Conservation (phyloP, 2,888 invertebrate genomes). For the Eurytoma californica region DNA sequence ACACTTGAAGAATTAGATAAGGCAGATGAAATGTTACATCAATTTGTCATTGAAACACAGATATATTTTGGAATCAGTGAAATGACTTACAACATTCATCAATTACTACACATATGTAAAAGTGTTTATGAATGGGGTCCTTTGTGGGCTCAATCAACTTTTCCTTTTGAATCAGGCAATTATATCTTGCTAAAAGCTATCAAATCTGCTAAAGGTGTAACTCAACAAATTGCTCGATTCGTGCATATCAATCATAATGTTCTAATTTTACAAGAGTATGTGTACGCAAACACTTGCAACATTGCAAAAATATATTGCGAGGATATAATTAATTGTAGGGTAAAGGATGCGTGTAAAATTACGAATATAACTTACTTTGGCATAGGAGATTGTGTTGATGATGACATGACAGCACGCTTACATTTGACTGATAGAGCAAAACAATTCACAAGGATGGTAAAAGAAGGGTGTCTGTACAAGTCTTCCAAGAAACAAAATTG, state of each 20-base stretch:
- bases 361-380: conserved; percentile 1
- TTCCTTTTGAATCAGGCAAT: conserved; percentile 15
- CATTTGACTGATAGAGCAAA: background rate
- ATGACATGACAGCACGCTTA: background rate
- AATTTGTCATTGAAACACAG: background rate
- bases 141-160: background rate
- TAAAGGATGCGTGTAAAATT: background rate
- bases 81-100: conserved; percentile 1
- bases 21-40: background rate
- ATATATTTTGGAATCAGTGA: background rate
- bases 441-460: background rate
- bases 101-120: background rate
- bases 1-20: background rate
- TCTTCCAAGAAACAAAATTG: background rate
- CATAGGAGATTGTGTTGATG: background rate
- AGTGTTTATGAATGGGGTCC: conserved; percentile 7
- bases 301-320: background rate
- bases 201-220: conserved; percentile 4
- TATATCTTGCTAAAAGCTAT: background rate
- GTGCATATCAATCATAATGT: conserved; percentile 4
- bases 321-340: background rate
- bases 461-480: background rate
- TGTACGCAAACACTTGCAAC: background rate
- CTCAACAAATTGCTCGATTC: background rate
- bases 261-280: background rate